Conservation (phyloP, 2,888 invertebrate species). For the Zaprionus lineosus region DNA sequence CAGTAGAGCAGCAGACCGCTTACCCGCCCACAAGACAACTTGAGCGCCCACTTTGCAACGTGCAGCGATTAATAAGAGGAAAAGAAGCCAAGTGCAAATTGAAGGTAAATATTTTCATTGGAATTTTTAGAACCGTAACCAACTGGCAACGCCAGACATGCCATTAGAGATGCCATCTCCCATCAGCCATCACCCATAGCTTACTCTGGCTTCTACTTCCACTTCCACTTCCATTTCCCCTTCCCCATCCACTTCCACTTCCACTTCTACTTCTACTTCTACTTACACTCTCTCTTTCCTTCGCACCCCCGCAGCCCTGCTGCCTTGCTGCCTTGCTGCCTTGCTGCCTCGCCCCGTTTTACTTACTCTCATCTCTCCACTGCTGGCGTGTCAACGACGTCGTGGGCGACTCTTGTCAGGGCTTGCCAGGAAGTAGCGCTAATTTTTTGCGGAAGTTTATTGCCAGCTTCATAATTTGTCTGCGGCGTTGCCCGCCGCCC, state of each 20-base stretch:
- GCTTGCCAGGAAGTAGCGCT: conserved; percentile 63
- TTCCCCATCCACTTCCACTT: not conserved
- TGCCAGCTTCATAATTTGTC: conserved; percentile 70
- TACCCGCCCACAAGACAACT: no score
- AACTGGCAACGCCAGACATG: conserved; percentile 35
- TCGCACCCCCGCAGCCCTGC: no score
- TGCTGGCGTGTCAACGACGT: conserved; percentile 30
- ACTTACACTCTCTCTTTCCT: no score
- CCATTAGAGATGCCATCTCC: conserved; percentile 20
- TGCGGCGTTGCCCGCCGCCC: conserved; percentile 17
- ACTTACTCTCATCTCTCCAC: no score
- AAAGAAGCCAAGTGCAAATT: conserved; percentile 9
- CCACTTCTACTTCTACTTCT: no score
- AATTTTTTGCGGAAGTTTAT: conserved; percentile 72
- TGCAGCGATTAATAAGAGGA: conserved; percentile 11
- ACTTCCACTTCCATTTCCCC: not conserved
- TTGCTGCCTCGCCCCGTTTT: no score
- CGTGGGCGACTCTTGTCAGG: conserved; percentile 40
- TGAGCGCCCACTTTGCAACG: no score
- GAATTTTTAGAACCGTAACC: conserved; percentile 7
- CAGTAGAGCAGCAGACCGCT: no score
- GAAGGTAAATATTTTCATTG: conserved; percentile 57
- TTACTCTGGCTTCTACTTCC: conserved; percentile 5
- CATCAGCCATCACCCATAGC: conserved; percentile 24
- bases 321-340: no score